Base-by-base conservation (phyloP, 1,140 invertebrate genomes). In the Atta texana region DNA sequence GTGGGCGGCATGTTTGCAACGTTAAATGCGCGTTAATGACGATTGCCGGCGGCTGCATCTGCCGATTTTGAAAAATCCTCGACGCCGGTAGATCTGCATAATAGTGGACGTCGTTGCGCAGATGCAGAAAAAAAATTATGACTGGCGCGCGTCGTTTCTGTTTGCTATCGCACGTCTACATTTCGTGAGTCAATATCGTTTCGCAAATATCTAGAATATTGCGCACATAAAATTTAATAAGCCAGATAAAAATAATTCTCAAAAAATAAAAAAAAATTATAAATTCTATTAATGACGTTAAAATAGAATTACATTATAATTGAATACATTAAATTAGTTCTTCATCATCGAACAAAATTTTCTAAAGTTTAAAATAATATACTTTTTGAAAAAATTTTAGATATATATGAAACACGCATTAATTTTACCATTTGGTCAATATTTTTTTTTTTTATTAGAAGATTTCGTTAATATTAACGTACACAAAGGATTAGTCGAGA, bases 1-100 rank as follows among this genome's bases (percentile, higher is more conserved):
- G 88, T 89, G 76, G 84, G 51, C 28, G 69, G 80, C 64, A 39
- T 28, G 18, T 86, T 28, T 61, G 51, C 76, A 69, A 61, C 57
- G 61, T 51, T 64, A 75, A 82, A 80, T 39, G 74, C 59, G 66
- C 74, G 44, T 63, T 74, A 69, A 55, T 61, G 18, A 61, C 16
- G 44, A 63, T 51, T 31, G 51, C 76, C 18, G 53, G 18, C 34
- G 21, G 59, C 55, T 24, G 66, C 66, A 69, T 69, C 66, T 69
- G 53, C 18, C 34, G 68, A 86, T 89, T 89, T 89, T 69, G 34
- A 72, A 80, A n/a, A 53, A 76, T 74, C 5, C 1, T 10, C 4
- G 44, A 31, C 44, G 44, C 10, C 21, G 55, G 28, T 49, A 39
- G 63, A 87, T 75, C 77, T 14, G 59, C 66, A 49, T 75, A 24